Base-by-base conservation (phyloP, 2,113 vertebrate species). In the Corythornis madagascariensis region DNA sequence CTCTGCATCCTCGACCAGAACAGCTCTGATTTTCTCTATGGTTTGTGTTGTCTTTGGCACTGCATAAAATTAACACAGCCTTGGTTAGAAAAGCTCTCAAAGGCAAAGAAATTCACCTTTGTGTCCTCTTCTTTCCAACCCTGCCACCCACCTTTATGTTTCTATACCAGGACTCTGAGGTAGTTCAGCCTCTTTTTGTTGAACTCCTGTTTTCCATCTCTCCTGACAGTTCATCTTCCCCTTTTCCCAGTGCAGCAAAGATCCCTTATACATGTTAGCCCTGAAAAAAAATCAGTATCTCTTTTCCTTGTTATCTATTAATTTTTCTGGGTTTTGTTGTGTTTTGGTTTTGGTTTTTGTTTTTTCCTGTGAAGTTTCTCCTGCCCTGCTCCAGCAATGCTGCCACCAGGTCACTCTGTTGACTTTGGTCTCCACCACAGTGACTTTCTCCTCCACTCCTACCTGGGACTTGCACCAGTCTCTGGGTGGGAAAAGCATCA, bases 21-120 rank as follows among this genome's bases (percentile, higher is more conserved):
- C 65, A 50, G 87, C 66, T 63, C 86, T 86, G 94, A 81, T 84
- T 89, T 86, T 88, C 88, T 88, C 88, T 86, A 53, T 15, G 6
- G 17, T 86, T 95, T 69, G 31, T 88, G 64, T 91, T 95, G 84
- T 77, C 83, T 89, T 88, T 88, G 89, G 93, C 82, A 86, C 79
- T 38, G 70, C 71, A 53, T 35, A 80, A 70, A 86, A 93, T 67
- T 77, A 81, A 70, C 71, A 3, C 29, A 66, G 64, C 56, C 6
- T 8, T 64, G 29, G 47, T 71, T 90, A 45, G 73, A 89, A 91
- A 86, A 83, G 67, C 67, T 74, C 60, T 80, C 59, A 73, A 80
- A 81, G 86, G n/a, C 72, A 64, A 84, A 61, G 85, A 83, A 88
- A 71, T 50, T 47, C 64, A 50, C 45, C 73, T 72, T 47, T 26